phyloP scores from a whole-genome alignment of 1,140 invertebrate genomes.

The Drosophila ironensis region DNA sequence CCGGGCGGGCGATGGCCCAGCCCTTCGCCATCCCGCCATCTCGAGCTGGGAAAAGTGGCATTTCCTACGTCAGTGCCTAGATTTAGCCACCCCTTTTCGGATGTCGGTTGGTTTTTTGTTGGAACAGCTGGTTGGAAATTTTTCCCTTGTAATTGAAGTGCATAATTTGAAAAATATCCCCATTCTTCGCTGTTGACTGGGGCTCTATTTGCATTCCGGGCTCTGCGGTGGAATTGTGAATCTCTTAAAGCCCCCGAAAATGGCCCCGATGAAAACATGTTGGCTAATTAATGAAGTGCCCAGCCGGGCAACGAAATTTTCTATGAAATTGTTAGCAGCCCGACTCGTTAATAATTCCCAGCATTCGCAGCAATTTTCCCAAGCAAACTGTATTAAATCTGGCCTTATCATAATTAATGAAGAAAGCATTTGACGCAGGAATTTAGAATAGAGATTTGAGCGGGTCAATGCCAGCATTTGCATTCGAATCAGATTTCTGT shows the following conservation, averaged over 20 bases:
- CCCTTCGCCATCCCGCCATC: neutral
- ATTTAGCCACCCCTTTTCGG: constrained; percentile 13
- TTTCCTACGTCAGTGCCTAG: constrained; percentile 25
- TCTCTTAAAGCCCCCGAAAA: neutral
- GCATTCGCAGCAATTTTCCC: neutral
- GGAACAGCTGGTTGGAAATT: constrained; percentile 24
- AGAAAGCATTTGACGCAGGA: neutral
- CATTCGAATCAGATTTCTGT: constrained; percentile 1
- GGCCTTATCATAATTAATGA: constrained; percentile 7
- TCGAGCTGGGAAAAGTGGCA: constrained; percentile 16
- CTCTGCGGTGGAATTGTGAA: neutral
- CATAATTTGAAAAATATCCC: constrained; percentile 32
- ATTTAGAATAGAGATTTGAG: too few relatives aligned
- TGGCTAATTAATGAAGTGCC: constrained; percentile 13
- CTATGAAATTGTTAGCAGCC: constrained; percentile 9
- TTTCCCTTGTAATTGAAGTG: constrained; percentile 39
- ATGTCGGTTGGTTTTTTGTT: neutral
- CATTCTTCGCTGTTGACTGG: neutral
- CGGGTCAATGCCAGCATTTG: too few relatives aligned
- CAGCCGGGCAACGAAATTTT: neutral
- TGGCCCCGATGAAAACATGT: neutral
- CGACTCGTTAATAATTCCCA: constrained; percentile 11
- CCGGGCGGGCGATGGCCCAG: neutral
- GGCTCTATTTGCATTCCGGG: neutral
- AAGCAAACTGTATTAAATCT: neutral